phyloP scores from a whole-genome alignment of 2,888 invertebrate genomes.

The Alloplasta piceator region DNA sequence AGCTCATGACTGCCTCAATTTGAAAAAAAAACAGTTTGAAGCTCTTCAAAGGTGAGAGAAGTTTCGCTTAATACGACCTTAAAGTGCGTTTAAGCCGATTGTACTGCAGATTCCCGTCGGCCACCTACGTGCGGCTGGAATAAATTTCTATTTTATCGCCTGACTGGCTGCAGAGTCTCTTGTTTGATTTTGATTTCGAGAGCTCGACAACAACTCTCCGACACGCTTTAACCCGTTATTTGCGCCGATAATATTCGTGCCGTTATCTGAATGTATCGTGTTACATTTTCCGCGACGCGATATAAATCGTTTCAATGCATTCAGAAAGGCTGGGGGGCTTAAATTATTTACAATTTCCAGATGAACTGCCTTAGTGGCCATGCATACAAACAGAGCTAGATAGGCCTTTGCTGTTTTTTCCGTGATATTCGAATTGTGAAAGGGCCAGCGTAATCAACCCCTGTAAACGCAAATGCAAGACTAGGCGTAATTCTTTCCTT shows the following conservation, averaged over 20 bases:
- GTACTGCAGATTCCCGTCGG: no score
- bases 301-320: background rate
- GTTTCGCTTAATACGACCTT: no score
- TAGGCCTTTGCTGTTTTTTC: background rate
- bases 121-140: no score
- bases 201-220: background rate
- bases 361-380: background rate
- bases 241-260: conserved; percentile 4
- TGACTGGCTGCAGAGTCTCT: background rate
- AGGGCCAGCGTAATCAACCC: background rate
- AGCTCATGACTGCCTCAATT: no score
- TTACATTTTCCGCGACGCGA: background rate
- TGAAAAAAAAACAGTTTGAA: background rate
- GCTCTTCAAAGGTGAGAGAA: no score
- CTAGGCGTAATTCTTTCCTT: background rate
- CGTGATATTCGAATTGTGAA: background rate
- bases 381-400: background rate
- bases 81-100: no score
- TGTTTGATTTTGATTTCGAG: background rate
- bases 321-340: conserved; percentile 68
- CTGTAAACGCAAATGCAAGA: background rate
- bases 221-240: background rate
- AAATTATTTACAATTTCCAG: conserved; percentile 77
- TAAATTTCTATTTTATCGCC: background rate
- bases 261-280: background rate